Conservation (phyloP, 2,797 vertebrate species). For the Perodicticus potto region DNA sequence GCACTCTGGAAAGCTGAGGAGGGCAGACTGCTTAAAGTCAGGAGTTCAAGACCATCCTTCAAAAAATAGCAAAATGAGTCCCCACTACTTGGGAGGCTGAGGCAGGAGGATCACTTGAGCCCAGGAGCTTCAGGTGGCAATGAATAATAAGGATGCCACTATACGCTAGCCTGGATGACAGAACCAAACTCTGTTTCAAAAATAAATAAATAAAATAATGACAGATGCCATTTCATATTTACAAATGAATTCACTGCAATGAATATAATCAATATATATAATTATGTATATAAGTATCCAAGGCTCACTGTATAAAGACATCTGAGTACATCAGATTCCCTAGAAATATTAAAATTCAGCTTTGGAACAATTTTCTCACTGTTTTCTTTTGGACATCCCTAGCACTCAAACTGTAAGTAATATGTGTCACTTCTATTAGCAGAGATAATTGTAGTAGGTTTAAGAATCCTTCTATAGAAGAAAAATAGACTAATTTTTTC, state of each 20-base stretch:
- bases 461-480: not conserved
- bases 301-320: too few relatives aligned
- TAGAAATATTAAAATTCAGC: slow-evolving; percentile 71
- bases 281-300: too few relatives aligned
- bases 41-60: too few relatives aligned
- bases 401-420: not conserved
- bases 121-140: not conserved
- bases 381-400: not conserved
- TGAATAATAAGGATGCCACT: not conserved
- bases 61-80: too few relatives aligned
- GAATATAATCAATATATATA: not conserved
- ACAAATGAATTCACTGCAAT: not conserved
- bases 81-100: not conserved
- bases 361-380: slow-evolving; percentile 58
- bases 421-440: not conserved
- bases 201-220: not conserved
- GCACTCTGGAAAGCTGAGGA: too few relatives aligned
- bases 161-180: not conserved
- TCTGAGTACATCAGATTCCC: slow-evolving; percentile 53
- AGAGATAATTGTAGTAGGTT: not conserved
- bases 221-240: not conserved
- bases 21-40: too few relatives aligned
- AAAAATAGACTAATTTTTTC: slow-evolving; percentile 50
- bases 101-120: not conserved
- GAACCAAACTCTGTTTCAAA: not conserved